Base-by-base conservation (phyloP, 2,113 vertebrate species). In the Crocuta crocuta region DNA sequence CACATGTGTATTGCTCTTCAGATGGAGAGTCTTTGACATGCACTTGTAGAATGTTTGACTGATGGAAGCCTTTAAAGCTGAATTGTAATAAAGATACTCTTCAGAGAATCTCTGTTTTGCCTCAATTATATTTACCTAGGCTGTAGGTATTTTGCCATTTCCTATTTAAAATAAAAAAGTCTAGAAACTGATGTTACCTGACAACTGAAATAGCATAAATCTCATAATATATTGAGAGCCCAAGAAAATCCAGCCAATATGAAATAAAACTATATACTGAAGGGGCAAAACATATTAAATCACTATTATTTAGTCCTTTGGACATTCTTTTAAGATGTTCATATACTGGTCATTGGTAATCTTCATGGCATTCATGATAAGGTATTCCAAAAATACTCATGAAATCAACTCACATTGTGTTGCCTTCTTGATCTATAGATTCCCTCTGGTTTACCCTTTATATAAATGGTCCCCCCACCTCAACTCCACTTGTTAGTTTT, bases 151-250 rank as follows among this genome's bases (percentile, higher is more conserved):
- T 73, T 80, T 91, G 48, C 13, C 33, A 53, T 74, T 76, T 12
- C 12, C 7, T 13, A 33, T 88, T 93, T 87, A 88, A 95, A 88
- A 81, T 39, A 58, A 94, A 85, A 86, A 86, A 58, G 5, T 63
- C 33, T 68, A 84, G 43, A 94, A 83, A 74, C 13, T 61, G 16
- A 81, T 80, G 8, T 87, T 55, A 58, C 5, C 50, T 45, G 35
- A 89, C 12, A 92, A n/a, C 3, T 65, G 24, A 96, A 87, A 76
- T 58, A 84, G 10, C 11, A 94, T 80, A 97, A 92, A 83, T 92
- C n/a, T 92, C 66, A 61, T 55, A 21, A 11, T 58, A 95, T 50
- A 23, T 19, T 33, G 63, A 80, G 19, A 91, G 28, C 19, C 82
- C 48, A 96, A 74, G 94, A 92, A 90, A 88, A 94, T n/a, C 23